A percentile compares a stretch with the other conserved stretches of the same genome.
These are phyloP conservation scores for Calameuta idolon DNA, from an alignment of 2,888 invertebrate genomes.

Conservation along the genomic window DNA sequence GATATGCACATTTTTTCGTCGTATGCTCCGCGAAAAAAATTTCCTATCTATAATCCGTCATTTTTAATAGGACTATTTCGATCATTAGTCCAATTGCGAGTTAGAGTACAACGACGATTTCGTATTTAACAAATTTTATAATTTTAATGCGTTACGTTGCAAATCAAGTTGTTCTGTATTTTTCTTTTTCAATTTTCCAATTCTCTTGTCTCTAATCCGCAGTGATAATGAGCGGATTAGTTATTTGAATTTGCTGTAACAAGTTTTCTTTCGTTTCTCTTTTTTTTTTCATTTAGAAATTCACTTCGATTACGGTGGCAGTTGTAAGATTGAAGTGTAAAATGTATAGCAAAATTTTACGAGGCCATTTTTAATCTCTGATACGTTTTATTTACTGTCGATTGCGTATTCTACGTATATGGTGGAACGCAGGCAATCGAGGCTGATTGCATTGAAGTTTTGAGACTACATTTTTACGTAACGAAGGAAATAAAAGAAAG, in stretches of 20 bases:
- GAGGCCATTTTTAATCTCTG: neutral
- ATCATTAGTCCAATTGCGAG: constrained; percentile 4
- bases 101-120: neutral
- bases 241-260: neutral
- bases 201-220: neutral
- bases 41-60: constrained; percentile 7
- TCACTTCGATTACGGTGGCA: neutral
- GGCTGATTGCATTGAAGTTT: neutral
- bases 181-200: constrained; percentile 9
- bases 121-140: neutral
- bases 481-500: neutral
- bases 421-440: neutral
- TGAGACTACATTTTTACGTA: neutral
- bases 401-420: neutral
- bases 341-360: neutral
- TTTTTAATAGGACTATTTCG: constrained; percentile 12
- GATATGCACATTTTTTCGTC: constrained; percentile 44
- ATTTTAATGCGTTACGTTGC: constrained; percentile 23
- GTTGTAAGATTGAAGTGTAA: neutral
- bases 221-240: neutral
- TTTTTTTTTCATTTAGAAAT: neutral
- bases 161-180: constrained; percentile 27
- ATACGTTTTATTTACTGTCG: neutral
- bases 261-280: neutral
- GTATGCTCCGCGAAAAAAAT: neutral